Base-by-base conservation (phyloP, 2,888 invertebrate genomes). In the Zaprionus obscuricornis region DNA sequence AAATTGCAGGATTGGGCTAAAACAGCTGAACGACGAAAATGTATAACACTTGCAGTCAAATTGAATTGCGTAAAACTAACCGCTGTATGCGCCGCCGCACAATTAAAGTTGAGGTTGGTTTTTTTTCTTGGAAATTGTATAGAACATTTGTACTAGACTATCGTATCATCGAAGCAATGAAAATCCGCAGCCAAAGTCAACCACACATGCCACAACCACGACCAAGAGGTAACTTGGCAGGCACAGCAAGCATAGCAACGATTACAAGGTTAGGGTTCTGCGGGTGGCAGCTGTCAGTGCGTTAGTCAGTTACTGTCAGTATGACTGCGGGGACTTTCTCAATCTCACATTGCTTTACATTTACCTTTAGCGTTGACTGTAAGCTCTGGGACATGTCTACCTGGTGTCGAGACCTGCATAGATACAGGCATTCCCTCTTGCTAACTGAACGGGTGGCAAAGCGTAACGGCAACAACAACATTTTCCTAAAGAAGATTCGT, bases 21-120 rank as follows among this genome's bases (percentile, higher is more conserved):
- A 11, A 16, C 22, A 31, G 6, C 7, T 8, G 18, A 3, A 42
- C n/a, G n/a, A n/a, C n/a, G n/a, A n/a, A n/a, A n/a, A n/a, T n/a
- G n/a, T n/a, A n/a, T n/a, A n/a, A 67, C 76, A 75, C 78, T 81
- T 74, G 66, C 78, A 76, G 65, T 60, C 74, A 84, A 82, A 82
- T 82, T 84, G 85, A 82, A 82, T 82, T 82, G 85, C 78, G 82
- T 68, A 66, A 45, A 76, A 84, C 82, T 82, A 82, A 82, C 81
- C 81, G 81, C 85, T 68, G 78, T 84, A 82, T 76, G 72, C 75
- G 82, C n/a, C 78, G 85, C 81, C 84, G 76, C 81, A 82, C 81
- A 84, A 82, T 82, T 82, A 82, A 82, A 82, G 75, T 71, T 82
- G 81, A 84, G 81, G 85, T 82, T 82, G 42, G 58, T 22, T n/a